These are phyloP conservation scores for Chamaea fasciata DNA, from an alignment of 2,113 vertebrate species.

Conservation along the genomic window DNA sequence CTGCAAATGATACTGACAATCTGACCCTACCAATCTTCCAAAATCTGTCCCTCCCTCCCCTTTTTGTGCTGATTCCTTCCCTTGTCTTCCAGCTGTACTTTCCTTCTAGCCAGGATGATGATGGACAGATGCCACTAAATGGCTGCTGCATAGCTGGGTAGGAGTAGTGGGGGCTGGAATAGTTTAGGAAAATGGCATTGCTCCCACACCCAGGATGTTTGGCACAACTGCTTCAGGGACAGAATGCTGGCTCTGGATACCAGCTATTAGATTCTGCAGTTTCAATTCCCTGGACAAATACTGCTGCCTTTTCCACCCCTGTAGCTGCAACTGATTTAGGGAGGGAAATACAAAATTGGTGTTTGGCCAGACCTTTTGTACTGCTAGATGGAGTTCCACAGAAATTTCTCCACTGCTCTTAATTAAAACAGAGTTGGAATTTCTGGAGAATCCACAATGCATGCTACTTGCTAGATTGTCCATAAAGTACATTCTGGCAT, in stretches of 20 bases:
- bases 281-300: neutral
- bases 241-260: neutral
- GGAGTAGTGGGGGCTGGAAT: neutral
- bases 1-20: neutral
- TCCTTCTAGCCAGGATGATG: neutral
- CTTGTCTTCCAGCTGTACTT: neutral
- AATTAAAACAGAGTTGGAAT: neutral
- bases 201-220: neutral
- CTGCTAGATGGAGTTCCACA: neutral
- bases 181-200: neutral
- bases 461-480: conserved; percentile 9
- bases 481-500: conserved; percentile 1
- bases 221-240: neutral
- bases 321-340: neutral
- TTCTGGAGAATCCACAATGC: conserved; percentile 1
- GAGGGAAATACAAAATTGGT: neutral
- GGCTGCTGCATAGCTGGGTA: neutral
- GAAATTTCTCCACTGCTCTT: neutral
- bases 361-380: neutral
- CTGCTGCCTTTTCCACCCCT: neutral
- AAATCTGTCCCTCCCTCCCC: neutral
- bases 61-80: neutral
- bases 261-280: neutral
- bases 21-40: neutral
- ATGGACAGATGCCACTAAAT: neutral